Percentiles rank a stretch among this genome's conserved stretches.
These are phyloP conservation scores for Palloptera scutellata DNA, from an alignment of 2,888 invertebrate species.

Conservation along the genomic window DNA sequence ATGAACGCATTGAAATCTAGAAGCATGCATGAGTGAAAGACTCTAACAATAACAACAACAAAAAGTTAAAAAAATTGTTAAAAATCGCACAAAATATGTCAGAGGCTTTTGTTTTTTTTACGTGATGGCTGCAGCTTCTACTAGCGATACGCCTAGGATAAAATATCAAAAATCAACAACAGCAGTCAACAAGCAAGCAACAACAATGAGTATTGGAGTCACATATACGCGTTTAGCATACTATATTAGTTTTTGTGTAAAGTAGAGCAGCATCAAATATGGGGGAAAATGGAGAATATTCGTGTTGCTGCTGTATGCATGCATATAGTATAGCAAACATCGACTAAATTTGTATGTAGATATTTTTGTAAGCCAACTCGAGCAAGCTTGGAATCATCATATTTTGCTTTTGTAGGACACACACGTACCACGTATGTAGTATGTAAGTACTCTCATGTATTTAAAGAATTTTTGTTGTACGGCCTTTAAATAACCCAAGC, in stretches of 20 bases:
- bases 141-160: not conserved
- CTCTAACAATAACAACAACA: not conserved
- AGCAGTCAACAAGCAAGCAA: not conserved
- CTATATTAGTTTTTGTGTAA: not conserved
- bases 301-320: not conserved
- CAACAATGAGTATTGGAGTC: not conserved
- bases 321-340: not conserved
- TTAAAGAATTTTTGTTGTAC: no score
- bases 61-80: not conserved
- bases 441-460: no score
- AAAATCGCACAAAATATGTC: conserved; percentile 12
- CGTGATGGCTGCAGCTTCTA: not conserved
- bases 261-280: not conserved
- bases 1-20: not conserved
- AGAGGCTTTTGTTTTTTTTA: not conserved
- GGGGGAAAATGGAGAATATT: not conserved
- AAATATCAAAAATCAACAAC: conserved; percentile 8
- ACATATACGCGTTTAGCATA: conserved; percentile 8
- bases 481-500: no score
- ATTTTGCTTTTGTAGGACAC: no score
- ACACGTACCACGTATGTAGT: no score
- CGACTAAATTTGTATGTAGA: not conserved
- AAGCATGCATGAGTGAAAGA: not conserved
- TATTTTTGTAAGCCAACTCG: no score
- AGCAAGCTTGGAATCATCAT: no score